These are phyloP conservation scores for Doryteuthis pealeii DNA, from an alignment of 1,140 invertebrate species.

Conservation along the genomic window DNA sequence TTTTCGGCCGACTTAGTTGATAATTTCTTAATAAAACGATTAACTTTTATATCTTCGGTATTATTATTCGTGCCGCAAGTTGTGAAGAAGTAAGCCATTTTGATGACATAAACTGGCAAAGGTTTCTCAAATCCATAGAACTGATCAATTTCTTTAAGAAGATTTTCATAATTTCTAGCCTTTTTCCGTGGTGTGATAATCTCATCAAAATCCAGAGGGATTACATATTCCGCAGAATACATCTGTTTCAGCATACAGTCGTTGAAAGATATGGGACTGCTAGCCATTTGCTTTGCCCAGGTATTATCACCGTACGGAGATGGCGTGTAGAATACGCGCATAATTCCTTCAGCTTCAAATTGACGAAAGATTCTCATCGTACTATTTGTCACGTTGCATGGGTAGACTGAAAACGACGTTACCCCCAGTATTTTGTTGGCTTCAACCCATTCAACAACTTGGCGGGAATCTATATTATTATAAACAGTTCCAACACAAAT, in stretches of 20 bases:
- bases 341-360: conserved; percentile 4
- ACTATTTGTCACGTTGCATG: neutral
- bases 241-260: conserved; percentile 4
- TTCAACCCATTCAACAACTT: neutral
- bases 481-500: neutral
- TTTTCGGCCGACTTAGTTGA: neutral
- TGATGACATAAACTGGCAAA: neutral
- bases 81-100: neutral
- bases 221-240: neutral
- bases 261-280: conserved; percentile 6
- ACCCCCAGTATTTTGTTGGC: neutral
- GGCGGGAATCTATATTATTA: neutral
- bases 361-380: neutral
- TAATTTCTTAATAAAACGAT: neutral
- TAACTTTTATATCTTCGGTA: neutral
- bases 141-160: neutral
- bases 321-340: neutral
- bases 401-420: neutral
- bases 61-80: neutral
- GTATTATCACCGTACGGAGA: neutral
- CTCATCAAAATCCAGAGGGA: conserved; percentile 9
- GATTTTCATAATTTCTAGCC: neutral
- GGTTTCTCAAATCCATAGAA: neutral
- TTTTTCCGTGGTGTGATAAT: neutral
- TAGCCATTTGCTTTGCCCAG: neutral